Percentiles rank a stretch among this genome's conserved stretches.
Evolutionary conservation across 2,888 invertebrate species (phyloP).

Genomic region (Clusia tigrina): DNA sequence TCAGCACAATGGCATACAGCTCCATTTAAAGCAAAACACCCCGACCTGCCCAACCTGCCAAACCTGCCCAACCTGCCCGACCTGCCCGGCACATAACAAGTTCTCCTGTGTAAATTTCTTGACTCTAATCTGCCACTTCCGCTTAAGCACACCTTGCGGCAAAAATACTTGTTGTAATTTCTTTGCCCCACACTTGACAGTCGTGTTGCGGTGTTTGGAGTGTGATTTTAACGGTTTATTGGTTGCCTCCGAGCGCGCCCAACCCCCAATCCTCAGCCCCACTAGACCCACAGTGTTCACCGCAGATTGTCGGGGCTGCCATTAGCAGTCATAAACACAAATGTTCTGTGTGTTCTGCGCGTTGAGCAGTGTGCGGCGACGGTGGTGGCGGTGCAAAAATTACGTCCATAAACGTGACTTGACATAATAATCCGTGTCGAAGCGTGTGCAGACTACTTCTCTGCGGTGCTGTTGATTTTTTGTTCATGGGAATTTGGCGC

Average conservation of each 20-base stretch:
- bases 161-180: neutral
- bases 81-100: too few species aligned
- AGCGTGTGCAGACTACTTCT: slow-evolving; percentile 29
- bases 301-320: neutral
- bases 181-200: too few species aligned
- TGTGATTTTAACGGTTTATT: slow-evolving; percentile 56
- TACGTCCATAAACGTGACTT: slow-evolving; percentile 63
- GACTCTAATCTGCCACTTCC: slow-evolving; percentile 7
- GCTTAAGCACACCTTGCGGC: slow-evolving; percentile 18
- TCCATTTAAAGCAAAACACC: too few species aligned
- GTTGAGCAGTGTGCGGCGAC: slow-evolving; percentile 6
- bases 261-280: too few species aligned
- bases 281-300: neutral
- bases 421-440: slow-evolving; percentile 61
- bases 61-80: too few species aligned
- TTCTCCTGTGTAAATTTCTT: too few species aligned
- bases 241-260: slow-evolving; percentile 56
- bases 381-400: slow-evolving; percentile 56
- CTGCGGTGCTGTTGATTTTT: slow-evolving; percentile 23
- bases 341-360: neutral
- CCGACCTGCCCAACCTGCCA: too few species aligned
- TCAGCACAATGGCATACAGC: too few species aligned
- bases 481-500: slow-evolving; percentile 10
- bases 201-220: slow-evolving; percentile 28
- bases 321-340: neutral